Evolutionary conservation across 2,888 invertebrate genomes (phyloP).

Genomic region (Drosophila prostipennis): DNA sequence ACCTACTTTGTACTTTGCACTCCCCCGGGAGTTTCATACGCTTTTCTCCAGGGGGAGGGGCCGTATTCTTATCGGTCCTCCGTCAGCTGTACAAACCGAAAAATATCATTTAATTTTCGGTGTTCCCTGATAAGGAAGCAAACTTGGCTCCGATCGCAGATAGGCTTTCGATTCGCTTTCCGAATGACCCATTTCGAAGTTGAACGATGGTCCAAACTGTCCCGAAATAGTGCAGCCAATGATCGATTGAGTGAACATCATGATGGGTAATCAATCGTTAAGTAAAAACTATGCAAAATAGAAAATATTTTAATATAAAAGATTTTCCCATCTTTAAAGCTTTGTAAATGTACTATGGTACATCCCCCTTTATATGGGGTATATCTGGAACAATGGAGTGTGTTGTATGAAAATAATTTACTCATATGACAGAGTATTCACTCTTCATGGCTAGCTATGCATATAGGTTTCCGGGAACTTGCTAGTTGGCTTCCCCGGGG

Average conservation of each 20-base stretch:
- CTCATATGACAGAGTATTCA: neutral
- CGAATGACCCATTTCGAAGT: constrained; percentile 29
- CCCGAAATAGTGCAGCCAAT: neutral
- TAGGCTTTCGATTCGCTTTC: constrained; percentile 18
- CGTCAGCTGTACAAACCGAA: constrained; percentile 71
- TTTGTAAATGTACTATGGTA: neutral
- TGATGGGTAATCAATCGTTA: neutral
- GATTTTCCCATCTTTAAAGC: neutral
- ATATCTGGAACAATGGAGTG: neutral
- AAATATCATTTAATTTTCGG: constrained; percentile 65
- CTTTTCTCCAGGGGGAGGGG: constrained; percentile 14
- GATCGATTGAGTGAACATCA: neutral
- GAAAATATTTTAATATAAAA: too few relatives aligned
- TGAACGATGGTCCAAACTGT: constrained; percentile 15
- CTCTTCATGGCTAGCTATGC: too few relatives aligned
- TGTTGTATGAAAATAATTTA: neutral
- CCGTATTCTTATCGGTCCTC: constrained; percentile 42
- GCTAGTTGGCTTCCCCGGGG: neutral
- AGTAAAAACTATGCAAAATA: too few relatives aligned
- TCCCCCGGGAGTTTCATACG: constrained; percentile 13
- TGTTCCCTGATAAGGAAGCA: constrained; percentile 50
- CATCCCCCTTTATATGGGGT: neutral
- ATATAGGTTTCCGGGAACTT: constrained; percentile 1
- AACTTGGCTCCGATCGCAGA: constrained; percentile 29
- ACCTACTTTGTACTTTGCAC: neutral